These are phyloP conservation scores for Dreissena rostriformis DNA, from an alignment of 1,140 invertebrate species.

Conservation along the genomic window DNA sequence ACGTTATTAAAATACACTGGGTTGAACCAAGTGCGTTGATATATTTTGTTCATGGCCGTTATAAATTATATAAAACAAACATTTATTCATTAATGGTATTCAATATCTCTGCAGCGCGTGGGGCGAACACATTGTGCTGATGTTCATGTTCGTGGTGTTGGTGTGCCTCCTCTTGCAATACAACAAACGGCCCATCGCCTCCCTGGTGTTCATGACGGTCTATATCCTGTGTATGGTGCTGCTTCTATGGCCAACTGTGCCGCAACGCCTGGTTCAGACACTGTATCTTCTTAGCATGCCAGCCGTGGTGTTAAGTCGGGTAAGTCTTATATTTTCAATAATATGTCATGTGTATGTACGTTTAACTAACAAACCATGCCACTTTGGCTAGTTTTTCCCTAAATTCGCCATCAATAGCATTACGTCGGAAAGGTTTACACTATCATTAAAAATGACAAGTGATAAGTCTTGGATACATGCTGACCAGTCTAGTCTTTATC, in stretches of 20 bases:
- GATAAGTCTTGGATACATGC: too few relatives aligned
- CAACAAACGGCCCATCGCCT: constrained; percentile 56
- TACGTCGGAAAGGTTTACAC: too few relatives aligned
- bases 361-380: too few relatives aligned
- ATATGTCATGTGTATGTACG: too few relatives aligned
- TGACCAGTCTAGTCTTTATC: too few relatives aligned
- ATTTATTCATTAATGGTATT: too few relatives aligned
- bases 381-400: too few relatives aligned
- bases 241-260: constrained; percentile 57
- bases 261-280: constrained; percentile 39
- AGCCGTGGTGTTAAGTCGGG: constrained; percentile 56
- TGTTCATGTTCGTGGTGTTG: constrained; percentile 63
- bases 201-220: constrained; percentile 58
- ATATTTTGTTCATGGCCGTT: neutral
- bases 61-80: too few relatives aligned
- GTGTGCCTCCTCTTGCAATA: constrained; percentile 63
- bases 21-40: neutral
- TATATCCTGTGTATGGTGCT: constrained; percentile 65
- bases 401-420: too few relatives aligned
- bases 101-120: constrained; percentile 58
- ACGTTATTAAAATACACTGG: too few relatives aligned
- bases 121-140: constrained; percentile 65
- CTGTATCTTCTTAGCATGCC: constrained; percentile 62
- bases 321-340: constrained; percentile 47
- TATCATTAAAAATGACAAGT: too few relatives aligned